Evolutionary conservation across 2,113 vertebrate genomes (phyloP).

Genomic region (Pantherophis guttatus): DNA sequence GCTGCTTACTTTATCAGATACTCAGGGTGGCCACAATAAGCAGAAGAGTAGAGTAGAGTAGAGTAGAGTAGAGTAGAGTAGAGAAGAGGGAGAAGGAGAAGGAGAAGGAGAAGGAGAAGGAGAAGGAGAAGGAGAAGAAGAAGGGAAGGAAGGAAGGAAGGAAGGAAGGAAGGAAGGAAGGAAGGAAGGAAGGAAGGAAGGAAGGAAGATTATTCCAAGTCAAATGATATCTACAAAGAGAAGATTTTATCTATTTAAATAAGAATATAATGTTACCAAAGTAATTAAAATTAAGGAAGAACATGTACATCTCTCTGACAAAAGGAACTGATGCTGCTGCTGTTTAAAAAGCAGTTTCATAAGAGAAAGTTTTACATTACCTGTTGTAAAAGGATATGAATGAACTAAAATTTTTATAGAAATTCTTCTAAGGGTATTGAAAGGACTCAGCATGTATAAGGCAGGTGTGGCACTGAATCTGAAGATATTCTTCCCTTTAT

Average conservation of each 20-base stretch:
- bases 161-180: too few species aligned
- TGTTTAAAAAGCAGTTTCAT: neutral
- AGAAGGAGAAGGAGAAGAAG: too few species aligned
- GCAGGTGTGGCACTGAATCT: slow-evolving; percentile 93
- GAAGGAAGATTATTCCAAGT: neutral
- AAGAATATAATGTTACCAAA: neutral
- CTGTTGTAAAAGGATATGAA: slow-evolving; percentile 91
- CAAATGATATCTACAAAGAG: neutral
- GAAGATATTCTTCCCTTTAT: slow-evolving; percentile 89
- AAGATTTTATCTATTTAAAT: slow-evolving; percentile 8
- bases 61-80: rapidly evolving
- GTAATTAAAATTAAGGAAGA: slow-evolving; percentile 26
- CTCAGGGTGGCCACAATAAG: neutral
- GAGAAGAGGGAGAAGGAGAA: rapidly evolving
- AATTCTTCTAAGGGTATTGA: slow-evolving; percentile 87
- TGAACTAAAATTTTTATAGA: slow-evolving; percentile 95
- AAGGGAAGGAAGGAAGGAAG: too few species aligned
- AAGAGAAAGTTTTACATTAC: slow-evolving; percentile 8
- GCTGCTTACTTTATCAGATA: neutral
- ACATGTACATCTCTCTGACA: neutral
- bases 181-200: too few species aligned
- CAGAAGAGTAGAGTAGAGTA: neutral
- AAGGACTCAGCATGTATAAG: slow-evolving; percentile 91
- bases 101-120: too few species aligned
- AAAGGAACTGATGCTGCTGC: neutral